Conservation (phyloP, 2,113 vertebrate species). For the Colistium nudipinnis region DNA sequence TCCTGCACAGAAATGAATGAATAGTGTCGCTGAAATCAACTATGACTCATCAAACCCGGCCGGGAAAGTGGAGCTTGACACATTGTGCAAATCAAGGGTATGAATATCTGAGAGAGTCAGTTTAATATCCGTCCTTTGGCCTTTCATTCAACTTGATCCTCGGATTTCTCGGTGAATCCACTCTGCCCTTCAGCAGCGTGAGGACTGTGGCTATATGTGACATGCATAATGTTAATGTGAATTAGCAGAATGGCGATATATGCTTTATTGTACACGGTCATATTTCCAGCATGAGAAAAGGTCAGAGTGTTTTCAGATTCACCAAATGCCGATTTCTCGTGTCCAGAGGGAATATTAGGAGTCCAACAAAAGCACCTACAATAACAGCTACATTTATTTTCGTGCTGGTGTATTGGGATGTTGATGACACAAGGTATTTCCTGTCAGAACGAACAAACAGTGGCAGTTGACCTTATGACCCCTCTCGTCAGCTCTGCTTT, state of each 20-base stretch:
- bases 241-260: not conserved
- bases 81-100: conserved; percentile 29
- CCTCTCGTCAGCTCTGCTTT: conserved; percentile 16
- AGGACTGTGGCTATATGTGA: not conserved
- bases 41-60: conserved; percentile 57
- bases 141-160: conserved; percentile 20
- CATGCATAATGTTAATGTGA: not conserved
- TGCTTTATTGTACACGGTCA: not conserved
- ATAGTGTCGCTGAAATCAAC: conserved; percentile 68
- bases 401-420: not conserved
- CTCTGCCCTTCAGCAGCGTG: conserved; percentile 15
- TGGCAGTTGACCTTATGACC: conserved; percentile 30
- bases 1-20: conserved; percentile 68
- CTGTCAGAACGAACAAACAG: conserved; percentile 42
- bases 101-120: conserved; percentile 38
- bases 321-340: not conserved
- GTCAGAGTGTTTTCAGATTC: conserved; percentile 5
- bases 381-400: conserved; percentile 38
- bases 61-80: conserved; percentile 42
- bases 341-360: not conserved
- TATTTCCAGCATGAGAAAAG: conserved; percentile 12
- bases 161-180: conserved; percentile 3
- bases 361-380: conserved; percentile 37
- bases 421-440: conserved; percentile 35
- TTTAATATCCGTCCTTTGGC: conserved; percentile 22